Base-by-base conservation (phyloP, 2,888 invertebrate species). In the Epistrophe grossulariae region DNA sequence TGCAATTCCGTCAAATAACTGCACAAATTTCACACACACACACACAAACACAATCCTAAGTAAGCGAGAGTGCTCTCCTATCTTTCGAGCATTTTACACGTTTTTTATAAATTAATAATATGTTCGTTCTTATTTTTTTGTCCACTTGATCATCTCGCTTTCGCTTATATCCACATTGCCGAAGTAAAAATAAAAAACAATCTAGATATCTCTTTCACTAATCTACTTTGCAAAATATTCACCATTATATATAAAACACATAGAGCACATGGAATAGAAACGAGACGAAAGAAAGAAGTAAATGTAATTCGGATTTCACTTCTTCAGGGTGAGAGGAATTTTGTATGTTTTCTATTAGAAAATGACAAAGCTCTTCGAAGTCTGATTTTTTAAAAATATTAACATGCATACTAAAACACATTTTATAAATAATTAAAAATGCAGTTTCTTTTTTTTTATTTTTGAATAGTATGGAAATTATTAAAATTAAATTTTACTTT, bases 1-100 rank as follows among this genome's bases (percentile, higher is more conserved):
- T 60, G 72, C 66, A 68, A 72, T 82, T 78, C 82, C 72, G 72
- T 78, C 66, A 60, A 78, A 78, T 78, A 73, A 82, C 78, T 82
- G 78, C 72, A 50, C 35, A 43, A 40, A 31, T 31, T 31, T 31
- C 40, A 10, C 50, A 11, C 8, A 70, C 11, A 28, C 17, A 10
- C 1, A 3, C 52, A 68, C 4, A 55, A 17, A 7, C 1, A 38
- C 9, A 35, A 24, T 24, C 24, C 31, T 52, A 17, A 0, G 0
- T 28, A 31, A 8, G 31, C 24, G n/a, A 9, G 15, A 15, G 17
- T 24, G n/a, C 24, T 40, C 19, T 31, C 19, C 28, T n/a, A 10
- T 13, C 31, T 35, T n/a, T 8, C 0, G 15, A 9, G 19, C 13
- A 50, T 68, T 48, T 35, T 68, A 50, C 13, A 64, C 43, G 64